Conservation (phyloP, 2,113 vertebrate species). For the Hystrix brachyura region DNA sequence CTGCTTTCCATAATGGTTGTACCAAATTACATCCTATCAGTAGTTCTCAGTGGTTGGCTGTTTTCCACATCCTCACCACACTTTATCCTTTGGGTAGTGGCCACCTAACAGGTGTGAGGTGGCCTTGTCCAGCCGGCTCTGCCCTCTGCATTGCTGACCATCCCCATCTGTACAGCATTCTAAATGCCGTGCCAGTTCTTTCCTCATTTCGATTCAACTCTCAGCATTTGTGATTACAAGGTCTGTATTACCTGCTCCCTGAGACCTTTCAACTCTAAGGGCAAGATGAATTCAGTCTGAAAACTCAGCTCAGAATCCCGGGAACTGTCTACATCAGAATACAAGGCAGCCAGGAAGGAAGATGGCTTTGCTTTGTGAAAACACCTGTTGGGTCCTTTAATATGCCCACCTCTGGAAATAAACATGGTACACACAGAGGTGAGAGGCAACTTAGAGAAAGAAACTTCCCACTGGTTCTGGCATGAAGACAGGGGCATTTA, state of each 20-base stretch:
- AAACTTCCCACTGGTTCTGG: not conserved
- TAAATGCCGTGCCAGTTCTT: rapidly evolving
- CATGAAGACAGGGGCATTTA: rapidly evolving
- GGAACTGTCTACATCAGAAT: not conserved
- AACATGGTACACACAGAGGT: rapidly evolving
- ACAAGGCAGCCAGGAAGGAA: not conserved
- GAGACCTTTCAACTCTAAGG: no score
- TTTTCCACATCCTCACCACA: rapidly evolving
- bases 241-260: rapidly evolving
- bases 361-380: not conserved
- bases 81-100: not conserved
- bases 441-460: not conserved
- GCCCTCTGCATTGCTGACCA: rapidly evolving
- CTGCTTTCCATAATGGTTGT: not conserved
- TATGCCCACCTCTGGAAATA: not conserved
- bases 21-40: rapidly evolving
- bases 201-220: rapidly evolving
- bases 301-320: not conserved
- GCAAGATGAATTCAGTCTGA: not conserved
- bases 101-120: not conserved
- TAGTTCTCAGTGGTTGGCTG: rapidly evolving
- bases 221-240: rapidly evolving
- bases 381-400: not conserved
- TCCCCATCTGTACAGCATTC: rapidly evolving
- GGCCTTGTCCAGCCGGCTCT: rapidly evolving